A percentile compares a stretch with the other conserved stretches of the same genome.
These are phyloP conservation scores for Tethya wilhelma DNA, from an alignment of 37 sponge, comb jelly and placozoan species.

Conservation along the genomic window DNA sequence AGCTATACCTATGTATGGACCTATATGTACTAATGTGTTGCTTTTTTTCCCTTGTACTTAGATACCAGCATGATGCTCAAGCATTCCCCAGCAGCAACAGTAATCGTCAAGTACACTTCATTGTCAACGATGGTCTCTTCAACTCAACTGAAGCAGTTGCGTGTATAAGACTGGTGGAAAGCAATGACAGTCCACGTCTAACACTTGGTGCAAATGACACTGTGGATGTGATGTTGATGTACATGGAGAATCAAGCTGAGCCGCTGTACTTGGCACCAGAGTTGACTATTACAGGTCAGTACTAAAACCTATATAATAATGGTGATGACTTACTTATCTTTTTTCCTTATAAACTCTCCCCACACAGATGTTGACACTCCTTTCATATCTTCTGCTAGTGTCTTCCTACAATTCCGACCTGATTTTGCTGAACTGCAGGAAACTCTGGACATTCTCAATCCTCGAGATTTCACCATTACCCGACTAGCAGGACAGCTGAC, in stretches of 20 bases:
- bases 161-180: conserved; percentile 15
- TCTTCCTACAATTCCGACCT: background rate
- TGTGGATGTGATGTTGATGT: conserved; percentile 56
- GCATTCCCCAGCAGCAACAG: conserved; percentile 9
- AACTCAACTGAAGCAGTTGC: conserved; percentile 27
- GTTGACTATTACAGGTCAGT: conserved; percentile 47
- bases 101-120: conserved; percentile 34
- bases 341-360: background rate
- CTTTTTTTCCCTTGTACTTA: background rate
- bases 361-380: conserved; percentile 24
- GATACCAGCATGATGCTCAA: conserved; percentile 11
- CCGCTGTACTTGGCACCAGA: conserved; percentile 33
- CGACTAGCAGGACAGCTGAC: background rate
- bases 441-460: background rate
- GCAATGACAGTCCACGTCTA: conserved; percentile 48
- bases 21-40: background rate
- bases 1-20: background rate
- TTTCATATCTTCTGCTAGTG: conserved; percentile 23
- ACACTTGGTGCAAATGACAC: conserved; percentile 31
- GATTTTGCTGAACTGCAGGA: background rate
- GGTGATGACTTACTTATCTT: background rate
- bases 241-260: conserved; percentile 53
- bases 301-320: background rate
- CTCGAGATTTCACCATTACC: background rate
- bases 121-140: conserved; percentile 66